A percentile compares a stretch with the other conserved stretches of the same genome.
phyloP scores from a whole-genome alignment of 2,888 invertebrate species.

The Drosophila monieri region DNA sequence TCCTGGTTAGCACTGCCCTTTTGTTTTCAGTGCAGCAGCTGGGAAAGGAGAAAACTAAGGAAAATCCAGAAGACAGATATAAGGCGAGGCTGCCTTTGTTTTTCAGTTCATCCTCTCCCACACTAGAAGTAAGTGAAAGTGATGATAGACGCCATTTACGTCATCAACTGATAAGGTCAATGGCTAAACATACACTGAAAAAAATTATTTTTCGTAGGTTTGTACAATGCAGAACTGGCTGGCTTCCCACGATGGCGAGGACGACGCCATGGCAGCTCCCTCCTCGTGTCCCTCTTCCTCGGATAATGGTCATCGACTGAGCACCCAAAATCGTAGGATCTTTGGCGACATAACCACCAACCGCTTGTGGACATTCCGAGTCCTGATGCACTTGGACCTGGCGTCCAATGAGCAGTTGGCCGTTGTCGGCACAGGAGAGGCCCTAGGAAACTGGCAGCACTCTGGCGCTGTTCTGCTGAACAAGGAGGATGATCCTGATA shows the following conservation, averaged over 20 bases:
- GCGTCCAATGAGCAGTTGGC: conserved; percentile 88
- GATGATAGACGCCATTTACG: conserved; percentile 15
- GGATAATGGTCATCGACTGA: conserved; percentile 4
- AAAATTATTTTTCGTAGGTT: background rate
- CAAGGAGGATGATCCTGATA: conserved; percentile 83
- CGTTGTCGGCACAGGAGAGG: conserved; percentile 88
- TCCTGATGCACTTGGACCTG: conserved; percentile 85
- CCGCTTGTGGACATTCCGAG: conserved; percentile 85
- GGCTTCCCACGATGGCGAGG: conserved; percentile 83
- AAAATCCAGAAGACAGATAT: background rate
- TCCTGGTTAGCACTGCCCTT: background rate
- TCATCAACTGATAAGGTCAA: conserved; percentile 33
- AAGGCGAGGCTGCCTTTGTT: conserved; percentile 1
- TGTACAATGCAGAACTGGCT: conserved; percentile 32
- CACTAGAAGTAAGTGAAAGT: conserved; percentile 17
- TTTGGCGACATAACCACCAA: conserved; percentile 68
- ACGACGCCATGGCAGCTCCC: conserved; percentile 75
- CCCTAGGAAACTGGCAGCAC: conserved; percentile 90
- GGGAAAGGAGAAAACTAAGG: conserved; percentile 1
- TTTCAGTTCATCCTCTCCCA: background rate
- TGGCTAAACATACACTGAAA: conserved; percentile 3
- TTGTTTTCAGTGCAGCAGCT: background rate
- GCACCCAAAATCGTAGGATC: conserved; percentile 38
- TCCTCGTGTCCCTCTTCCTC: conserved; percentile 41
- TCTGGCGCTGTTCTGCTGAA: conserved; percentile 86